A percentile compares a stretch with the other conserved stretches of the same genome.
Conservation (phyloP, 1,140 invertebrate species). For the Pogonus chalceus region DNA sequence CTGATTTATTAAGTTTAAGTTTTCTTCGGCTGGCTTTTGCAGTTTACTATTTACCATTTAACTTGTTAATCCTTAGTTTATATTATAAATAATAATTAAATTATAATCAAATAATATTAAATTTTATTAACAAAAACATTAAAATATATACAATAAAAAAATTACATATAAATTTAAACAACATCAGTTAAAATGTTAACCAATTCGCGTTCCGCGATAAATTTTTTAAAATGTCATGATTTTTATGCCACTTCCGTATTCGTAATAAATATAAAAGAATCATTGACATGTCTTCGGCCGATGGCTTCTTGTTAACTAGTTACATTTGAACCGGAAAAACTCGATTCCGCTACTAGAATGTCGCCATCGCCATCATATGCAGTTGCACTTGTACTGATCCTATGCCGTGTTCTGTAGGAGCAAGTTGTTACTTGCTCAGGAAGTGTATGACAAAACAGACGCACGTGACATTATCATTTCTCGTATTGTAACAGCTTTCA, state of each 20-base stretch:
- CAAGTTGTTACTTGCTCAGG: neutral
- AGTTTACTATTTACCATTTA: no score
- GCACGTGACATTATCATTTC: neutral
- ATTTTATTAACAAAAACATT: no score
- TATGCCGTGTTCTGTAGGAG: neutral
- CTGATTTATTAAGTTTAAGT: no score
- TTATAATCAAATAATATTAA: no score
- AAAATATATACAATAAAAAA: no score
- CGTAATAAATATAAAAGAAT: conserved; percentile 16
- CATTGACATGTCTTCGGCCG: conserved; percentile 13
- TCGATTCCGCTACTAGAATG: conserved; percentile 17
- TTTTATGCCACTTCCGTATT: conserved; percentile 15
- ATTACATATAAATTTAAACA: no score
- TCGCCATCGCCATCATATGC: neutral
- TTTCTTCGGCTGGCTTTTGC: no score
- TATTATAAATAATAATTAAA: no score
- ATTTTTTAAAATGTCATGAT: conserved; percentile 13
- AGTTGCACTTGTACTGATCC: neutral
- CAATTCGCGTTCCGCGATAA: neutral
- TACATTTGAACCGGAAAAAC: conserved; percentile 26
- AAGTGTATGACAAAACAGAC: neutral
- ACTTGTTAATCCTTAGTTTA: no score
- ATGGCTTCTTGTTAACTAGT: conserved; percentile 1
- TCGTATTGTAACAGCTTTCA: no score
- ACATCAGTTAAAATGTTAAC: no score